Conservation (phyloP, 2,888 invertebrate species). For the Leptogaster cylindrica region DNA sequence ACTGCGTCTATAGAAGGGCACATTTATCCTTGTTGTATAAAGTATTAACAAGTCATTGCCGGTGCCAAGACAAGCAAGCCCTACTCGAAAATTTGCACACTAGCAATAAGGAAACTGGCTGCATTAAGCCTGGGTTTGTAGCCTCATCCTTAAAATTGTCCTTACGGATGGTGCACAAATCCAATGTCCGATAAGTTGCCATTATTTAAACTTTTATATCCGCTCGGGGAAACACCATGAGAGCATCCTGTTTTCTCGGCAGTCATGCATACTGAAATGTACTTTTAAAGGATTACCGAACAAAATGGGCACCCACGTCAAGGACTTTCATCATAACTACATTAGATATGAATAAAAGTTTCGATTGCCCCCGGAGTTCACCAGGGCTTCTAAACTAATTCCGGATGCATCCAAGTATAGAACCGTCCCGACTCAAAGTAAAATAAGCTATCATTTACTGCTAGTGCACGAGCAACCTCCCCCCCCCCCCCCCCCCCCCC, state of each 20-base stretch:
- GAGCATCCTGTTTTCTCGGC: background rate
- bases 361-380: background rate
- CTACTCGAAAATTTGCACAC: background rate
- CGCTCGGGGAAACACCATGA: slow-evolving; percentile 36
- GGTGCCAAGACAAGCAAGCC: background rate
- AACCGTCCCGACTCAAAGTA: background rate
- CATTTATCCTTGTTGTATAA: slow-evolving; percentile 5
- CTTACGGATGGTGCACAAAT: slow-evolving; percentile 9
- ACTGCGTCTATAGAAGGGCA: background rate
- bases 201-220: slow-evolving; percentile 44
- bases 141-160: slow-evolving; percentile 22
- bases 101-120: background rate
- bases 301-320: background rate
- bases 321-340: slow-evolving; percentile 15
- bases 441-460: slow-evolving; percentile 8
- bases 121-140: background rate
- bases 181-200: slow-evolving; percentile 33
- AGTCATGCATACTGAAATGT: too few relatives aligned
- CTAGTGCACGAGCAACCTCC: too few relatives aligned
- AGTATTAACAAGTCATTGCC: slow-evolving; percentile 27
- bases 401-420: background rate
- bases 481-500: too few relatives aligned
- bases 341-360: slow-evolving; percentile 7
- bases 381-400: slow-evolving; percentile 3
- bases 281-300: background rate